Conservation (phyloP, 2,888 invertebrate species). For the Carpatolechia fugitivella region DNA sequence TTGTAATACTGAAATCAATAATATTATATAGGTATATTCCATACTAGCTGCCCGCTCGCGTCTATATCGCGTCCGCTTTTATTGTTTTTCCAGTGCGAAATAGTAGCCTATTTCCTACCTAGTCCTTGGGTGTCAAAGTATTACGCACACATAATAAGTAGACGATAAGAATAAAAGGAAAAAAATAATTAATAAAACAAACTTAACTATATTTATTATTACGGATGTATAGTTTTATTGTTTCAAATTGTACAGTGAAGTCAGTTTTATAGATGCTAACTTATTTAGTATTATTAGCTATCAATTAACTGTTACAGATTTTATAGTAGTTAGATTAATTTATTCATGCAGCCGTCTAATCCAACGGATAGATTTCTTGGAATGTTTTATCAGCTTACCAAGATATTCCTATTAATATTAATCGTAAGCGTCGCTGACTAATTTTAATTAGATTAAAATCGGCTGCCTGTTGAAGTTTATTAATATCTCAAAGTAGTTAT, state of each 20-base stretch:
- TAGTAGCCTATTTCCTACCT: too few species aligned
- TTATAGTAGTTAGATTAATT: neutral
- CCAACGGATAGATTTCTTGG: slow-evolving; percentile 40
- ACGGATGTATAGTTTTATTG: too few species aligned
- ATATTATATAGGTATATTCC: too few species aligned
- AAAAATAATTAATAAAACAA: too few species aligned
- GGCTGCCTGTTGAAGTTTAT: neutral
- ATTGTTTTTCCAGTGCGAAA: too few species aligned
- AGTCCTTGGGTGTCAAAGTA: too few species aligned
- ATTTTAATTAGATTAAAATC: slow-evolving; percentile 41
- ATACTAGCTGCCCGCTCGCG: too few species aligned
- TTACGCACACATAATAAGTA: too few species aligned
- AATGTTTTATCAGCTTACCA: slow-evolving; percentile 38
- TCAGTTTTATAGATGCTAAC: neutral
- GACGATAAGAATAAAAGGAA: too few species aligned
- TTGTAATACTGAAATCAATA: neutral
- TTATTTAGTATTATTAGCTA: neutral
- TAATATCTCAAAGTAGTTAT: neutral
- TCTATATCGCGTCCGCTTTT: too few species aligned
- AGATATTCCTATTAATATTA: slow-evolving; percentile 42
- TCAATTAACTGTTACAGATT: neutral
- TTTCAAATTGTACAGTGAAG: too few species aligned
- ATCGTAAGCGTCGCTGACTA: slow-evolving; percentile 27
- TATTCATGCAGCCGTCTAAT: slow-evolving; percentile 28
- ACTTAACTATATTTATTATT: too few species aligned